Conservation (phyloP, 2,113 vertebrate genomes). For the Rhadina sibilatrix region DNA sequence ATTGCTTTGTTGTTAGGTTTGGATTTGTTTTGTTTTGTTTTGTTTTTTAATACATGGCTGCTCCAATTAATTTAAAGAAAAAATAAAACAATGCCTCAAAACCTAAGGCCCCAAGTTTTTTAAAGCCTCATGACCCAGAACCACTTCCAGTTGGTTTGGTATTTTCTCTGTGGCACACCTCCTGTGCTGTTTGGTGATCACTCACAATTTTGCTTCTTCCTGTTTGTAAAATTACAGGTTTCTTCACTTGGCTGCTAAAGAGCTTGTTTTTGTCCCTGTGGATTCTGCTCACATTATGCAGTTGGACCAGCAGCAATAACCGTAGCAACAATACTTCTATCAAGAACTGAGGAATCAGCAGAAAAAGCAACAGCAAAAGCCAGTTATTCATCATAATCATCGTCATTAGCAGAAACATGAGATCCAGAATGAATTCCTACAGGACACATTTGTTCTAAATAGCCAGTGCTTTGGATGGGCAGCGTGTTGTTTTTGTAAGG, state of each 20-base stretch:
- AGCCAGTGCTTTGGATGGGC: background rate
- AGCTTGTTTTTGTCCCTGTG: background rate
- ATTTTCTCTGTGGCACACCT: background rate
- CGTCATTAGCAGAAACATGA: constrained; percentile 17
- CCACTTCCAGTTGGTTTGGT: background rate
- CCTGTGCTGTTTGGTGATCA: background rate
- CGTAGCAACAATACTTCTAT: background rate
- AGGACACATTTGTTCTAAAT: constrained; percentile 8
- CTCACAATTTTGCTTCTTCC: background rate
- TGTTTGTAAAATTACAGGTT: background rate
- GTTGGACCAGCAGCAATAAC: constrained; percentile 16
- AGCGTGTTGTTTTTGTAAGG: background rate
- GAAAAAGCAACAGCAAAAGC: constrained; percentile 10
- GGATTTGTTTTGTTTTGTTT: no score
- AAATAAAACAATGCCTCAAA: background rate
- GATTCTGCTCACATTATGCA: background rate
- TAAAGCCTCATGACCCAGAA: background rate
- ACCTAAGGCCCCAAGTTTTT: background rate
- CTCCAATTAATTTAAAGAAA: background rate
- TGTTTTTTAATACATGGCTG: background rate
- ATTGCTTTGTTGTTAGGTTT: background rate
- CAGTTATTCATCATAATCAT: constrained; percentile 55
- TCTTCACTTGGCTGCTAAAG: background rate
- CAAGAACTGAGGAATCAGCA: constrained; percentile 47
- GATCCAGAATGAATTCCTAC: constrained; percentile 13